Conservation (phyloP, 2,797 vertebrate species). For the Gymnodraco acuticeps region DNA sequence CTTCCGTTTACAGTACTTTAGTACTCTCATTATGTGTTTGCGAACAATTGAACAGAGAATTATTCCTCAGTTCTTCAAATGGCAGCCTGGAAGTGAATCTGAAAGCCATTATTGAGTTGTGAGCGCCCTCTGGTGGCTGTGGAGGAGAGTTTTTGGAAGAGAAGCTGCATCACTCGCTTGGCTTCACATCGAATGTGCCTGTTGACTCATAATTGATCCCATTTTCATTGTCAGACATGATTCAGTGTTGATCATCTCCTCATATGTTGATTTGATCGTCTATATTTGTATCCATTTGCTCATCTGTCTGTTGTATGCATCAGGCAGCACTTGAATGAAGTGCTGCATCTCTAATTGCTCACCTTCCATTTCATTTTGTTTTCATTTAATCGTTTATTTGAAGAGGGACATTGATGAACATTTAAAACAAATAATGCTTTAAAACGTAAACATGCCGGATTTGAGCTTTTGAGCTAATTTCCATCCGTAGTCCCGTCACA, state of each 20-base stretch:
- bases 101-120: constrained; percentile 52
- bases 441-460: no score
- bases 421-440: no score
- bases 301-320: constrained; percentile 83
- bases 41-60: constrained; percentile 17
- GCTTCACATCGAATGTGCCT: constrained; percentile 1
- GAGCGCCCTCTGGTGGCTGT: constrained; percentile 81
- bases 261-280: constrained; percentile 53
- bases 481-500: no score
- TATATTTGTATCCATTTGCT: constrained; percentile 71
- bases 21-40: constrained; percentile 2
- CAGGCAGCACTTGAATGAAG: constrained; percentile 92
- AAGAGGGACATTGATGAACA: no score
- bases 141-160: background rate
- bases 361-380: background rate
- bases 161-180: background rate
- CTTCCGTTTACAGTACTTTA: background rate
- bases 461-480: no score
- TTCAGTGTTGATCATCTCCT: constrained; percentile 35
- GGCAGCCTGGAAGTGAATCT: background rate
- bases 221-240: constrained; percentile 15
- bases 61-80: constrained; percentile 6
- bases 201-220: constrained; percentile 23
- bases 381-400: no score
- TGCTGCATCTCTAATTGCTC: constrained; percentile 69